Conservation (phyloP, 2,113 vertebrate genomes). For the Setophaga kirtlandii region DNA sequence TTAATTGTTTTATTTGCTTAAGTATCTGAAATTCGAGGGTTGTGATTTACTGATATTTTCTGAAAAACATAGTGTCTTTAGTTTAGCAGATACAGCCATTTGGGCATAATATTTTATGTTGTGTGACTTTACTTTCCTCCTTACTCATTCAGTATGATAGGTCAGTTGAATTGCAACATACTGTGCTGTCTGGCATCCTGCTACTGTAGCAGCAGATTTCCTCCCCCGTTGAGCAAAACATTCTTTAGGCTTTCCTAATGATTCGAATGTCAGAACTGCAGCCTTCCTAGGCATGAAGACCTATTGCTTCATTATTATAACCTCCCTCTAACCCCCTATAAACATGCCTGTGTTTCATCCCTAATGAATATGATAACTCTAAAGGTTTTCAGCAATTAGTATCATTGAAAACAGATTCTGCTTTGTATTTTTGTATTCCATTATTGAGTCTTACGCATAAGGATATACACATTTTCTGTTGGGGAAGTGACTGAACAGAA, state of each 20-base stretch:
- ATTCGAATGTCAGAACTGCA: conserved; percentile 36
- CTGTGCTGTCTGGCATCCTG: conserved; percentile 15
- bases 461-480: not conserved
- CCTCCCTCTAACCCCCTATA: not conserved
- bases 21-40: not conserved
- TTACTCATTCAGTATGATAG: conserved; percentile 26
- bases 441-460: not conserved
- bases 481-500: not conserved
- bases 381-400: not conserved
- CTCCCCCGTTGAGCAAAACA: conserved; percentile 23
- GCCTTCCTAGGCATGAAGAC: conserved; percentile 55
- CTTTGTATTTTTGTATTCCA: not conserved
- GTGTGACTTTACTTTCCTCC: not conserved
- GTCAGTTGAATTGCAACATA: not conserved
- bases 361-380: not conserved
- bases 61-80: not conserved
- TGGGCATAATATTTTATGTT: not conserved
- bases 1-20: not conserved
- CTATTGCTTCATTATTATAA: conserved; percentile 22
- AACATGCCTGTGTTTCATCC: not conserved
- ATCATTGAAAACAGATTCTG: not conserved
- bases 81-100: not conserved
- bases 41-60: not conserved
- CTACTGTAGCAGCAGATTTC: conserved; percentile 13
- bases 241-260: conserved; percentile 62